Evolutionary conservation across 2,113 vertebrate genomes (phyloP).

Genomic region (Pantherophis guttatus): DNA sequence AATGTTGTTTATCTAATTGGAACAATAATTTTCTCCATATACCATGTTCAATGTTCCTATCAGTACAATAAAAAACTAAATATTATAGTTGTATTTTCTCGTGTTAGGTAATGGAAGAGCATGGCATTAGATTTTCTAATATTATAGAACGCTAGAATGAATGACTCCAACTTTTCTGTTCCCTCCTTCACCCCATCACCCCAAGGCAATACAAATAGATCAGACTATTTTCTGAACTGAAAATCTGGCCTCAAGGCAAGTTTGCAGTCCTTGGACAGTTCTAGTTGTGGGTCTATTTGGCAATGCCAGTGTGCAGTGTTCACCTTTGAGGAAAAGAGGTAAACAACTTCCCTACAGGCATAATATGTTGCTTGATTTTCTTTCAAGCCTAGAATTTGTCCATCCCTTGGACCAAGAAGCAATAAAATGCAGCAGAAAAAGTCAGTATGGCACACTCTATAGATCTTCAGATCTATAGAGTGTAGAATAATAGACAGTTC

Average conservation of each 20-base stretch:
- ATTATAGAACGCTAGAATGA: not conserved
- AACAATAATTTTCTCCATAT: not conserved
- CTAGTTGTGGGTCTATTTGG: not conserved
- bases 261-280: not conserved
- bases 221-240: not conserved
- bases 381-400: not conserved
- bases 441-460: not conserved
- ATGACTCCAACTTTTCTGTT: not conserved
- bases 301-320: not conserved
- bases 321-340: not conserved
- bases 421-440: not conserved
- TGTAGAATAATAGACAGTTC: not conserved
- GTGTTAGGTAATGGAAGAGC: not conserved
- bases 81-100: not conserved
- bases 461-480: not conserved
- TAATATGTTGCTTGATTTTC: not conserved
- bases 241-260: not conserved
- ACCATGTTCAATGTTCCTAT: not conserved
- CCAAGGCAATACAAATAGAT: not conserved
- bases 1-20: not conserved
- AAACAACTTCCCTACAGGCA: not conserved
- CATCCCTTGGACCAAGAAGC: not conserved
- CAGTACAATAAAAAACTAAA: not conserved
- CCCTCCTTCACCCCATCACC: not conserved
- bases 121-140: not conserved